These are phyloP conservation scores for Ivindomyrus marchei DNA, from an alignment of 2,113 vertebrate genomes.

Conservation along the genomic window DNA sequence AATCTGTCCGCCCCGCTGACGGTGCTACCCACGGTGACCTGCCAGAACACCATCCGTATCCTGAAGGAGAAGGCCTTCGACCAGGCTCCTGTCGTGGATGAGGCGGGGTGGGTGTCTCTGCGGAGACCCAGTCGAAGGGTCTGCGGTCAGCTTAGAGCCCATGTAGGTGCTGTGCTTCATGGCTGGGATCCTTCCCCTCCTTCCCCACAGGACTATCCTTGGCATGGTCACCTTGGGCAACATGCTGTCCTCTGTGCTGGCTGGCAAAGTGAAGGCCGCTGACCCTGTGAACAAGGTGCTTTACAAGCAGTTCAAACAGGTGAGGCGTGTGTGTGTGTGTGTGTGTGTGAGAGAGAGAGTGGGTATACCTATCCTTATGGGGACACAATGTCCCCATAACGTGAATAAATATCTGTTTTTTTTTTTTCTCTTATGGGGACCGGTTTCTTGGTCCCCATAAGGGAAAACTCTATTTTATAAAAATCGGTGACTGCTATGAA, in stretches of 20 bases:
- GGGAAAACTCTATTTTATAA: too few species aligned
- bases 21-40: conserved; percentile 77
- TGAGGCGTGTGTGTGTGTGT: conserved; percentile 34
- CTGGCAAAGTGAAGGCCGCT: conserved; percentile 78
- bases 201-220: conserved; percentile 66
- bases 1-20: conserved; percentile 81
- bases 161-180: background rate
- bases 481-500: too few species aligned
- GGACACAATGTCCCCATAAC: too few species aligned
- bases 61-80: conserved; percentile 89
- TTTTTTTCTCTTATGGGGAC: too few species aligned
- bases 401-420: too few species aligned
- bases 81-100: conserved; percentile 87
- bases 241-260: conserved; percentile 83
- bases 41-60: conserved; percentile 81
- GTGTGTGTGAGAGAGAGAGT: too few species aligned
- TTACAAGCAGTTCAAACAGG: conserved; percentile 91
- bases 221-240: conserved; percentile 94
- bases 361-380: too few species aligned
- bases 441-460: too few species aligned
- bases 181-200: background rate
- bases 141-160: background rate
- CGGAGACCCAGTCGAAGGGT: background rate
- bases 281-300: conserved; percentile 83
- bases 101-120: conserved; percentile 69